phyloP scores from a whole-genome alignment of 2,797 vertebrate genomes.

The Heterohyrax brucei region DNA sequence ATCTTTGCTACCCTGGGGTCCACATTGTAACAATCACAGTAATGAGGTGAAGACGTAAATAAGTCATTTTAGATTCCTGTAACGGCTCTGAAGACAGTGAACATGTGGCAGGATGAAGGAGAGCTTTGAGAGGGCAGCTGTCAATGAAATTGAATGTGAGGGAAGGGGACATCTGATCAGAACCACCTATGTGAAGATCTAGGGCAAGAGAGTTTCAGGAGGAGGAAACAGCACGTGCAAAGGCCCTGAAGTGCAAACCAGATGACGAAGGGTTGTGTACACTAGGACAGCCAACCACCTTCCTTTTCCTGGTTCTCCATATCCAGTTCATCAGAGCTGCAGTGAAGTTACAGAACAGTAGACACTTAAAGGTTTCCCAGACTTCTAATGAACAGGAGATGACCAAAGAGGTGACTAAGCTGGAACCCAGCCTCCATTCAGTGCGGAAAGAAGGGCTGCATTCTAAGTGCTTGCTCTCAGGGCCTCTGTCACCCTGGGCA shows the following conservation, averaged over 20 bases:
- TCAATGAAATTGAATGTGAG: background rate
- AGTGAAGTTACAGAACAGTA: no score
- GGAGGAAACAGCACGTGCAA: background rate
- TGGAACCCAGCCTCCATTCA: background rate
- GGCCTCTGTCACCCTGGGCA: background rate
- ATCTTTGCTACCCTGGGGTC: background rate
- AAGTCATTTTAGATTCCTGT: background rate
- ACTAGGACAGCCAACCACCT: rapidly evolving
- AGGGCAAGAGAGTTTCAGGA: background rate
- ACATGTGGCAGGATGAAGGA: background rate
- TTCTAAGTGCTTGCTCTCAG: background rate
- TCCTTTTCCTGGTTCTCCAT: background rate
- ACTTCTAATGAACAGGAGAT: background rate
- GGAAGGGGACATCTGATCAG: background rate
- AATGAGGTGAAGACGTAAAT: background rate
- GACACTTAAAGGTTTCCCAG: background rate
- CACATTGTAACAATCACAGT: background rate
- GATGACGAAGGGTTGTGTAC: background rate
- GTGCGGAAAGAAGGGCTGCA: background rate
- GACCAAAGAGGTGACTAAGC: background rate
- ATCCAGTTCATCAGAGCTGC: background rate
- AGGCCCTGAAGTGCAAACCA: background rate
- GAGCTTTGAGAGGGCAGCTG: background rate
- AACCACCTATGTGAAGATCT: background rate
- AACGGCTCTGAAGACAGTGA: background rate